A percentile compares a stretch with the other conserved stretches of the same genome.
phyloP scores from a whole-genome alignment of 1,140 invertebrate genomes.

The Sarcophaga bullata region DNA sequence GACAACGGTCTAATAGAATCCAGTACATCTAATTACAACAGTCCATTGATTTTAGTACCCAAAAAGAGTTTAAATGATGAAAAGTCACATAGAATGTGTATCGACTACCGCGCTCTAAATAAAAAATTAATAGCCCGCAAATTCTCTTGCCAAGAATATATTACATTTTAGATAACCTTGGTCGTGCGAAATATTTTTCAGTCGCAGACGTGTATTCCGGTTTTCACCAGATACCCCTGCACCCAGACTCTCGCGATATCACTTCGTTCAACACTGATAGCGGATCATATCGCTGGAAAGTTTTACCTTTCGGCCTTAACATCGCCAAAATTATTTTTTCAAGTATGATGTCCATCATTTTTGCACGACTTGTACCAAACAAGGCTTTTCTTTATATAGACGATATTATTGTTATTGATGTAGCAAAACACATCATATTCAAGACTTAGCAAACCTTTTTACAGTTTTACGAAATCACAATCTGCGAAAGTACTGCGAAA shows the following conservation, averaged over 20 bases:
- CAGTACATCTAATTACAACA: too few relatives aligned
- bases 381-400: slow-evolving; percentile 49
- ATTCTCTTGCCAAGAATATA: too few relatives aligned
- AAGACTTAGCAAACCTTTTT: slow-evolving; percentile 37
- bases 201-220: too few relatives aligned
- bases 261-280: too few relatives aligned
- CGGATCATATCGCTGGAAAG: slow-evolving; percentile 37
- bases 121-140: too few relatives aligned
- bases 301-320: slow-evolving; percentile 45
- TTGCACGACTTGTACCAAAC: background rate
- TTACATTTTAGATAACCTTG: slow-evolving; percentile 52
- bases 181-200: too few relatives aligned
- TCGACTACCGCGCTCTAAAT: background rate
- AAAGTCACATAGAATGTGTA: slow-evolving; percentile 8
- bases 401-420: slow-evolving; percentile 43
- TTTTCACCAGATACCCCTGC: too few relatives aligned
- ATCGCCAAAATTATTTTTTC: slow-evolving; percentile 36
- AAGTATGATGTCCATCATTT: background rate
- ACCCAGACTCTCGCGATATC: too few relatives aligned
- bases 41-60: slow-evolving; percentile 17
- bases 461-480: too few relatives aligned
- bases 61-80: slow-evolving; percentile 11
- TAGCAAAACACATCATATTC: slow-evolving; percentile 43
- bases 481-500: slow-evolving; percentile 8
- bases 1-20: too few relatives aligned